Base-by-base conservation (phyloP, 1,140 invertebrate species). In the Aethina tumida region DNA sequence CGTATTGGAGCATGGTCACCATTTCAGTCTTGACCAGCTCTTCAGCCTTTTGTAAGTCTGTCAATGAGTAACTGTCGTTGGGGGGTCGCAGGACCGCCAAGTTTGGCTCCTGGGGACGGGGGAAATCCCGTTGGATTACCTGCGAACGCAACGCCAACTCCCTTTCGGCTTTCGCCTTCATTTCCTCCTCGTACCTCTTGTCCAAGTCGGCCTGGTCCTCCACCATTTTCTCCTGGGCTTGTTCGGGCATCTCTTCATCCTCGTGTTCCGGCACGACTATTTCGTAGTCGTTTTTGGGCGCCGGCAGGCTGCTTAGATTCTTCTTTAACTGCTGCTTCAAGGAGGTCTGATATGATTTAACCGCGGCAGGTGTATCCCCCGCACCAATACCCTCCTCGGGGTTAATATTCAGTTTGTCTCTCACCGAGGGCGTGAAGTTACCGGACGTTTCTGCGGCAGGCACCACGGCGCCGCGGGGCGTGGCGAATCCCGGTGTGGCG, bases 11-110 rank as follows among this genome's bases (percentile, higher is more conserved):
- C 90, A 97, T 96, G 4, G 81, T 82, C 16, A 96, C 71, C 91
- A 99, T 98, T 69, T 99, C 96, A 41, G 79, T 72, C 66, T 98
- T 98, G 30, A 99, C 94, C 16, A 98, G 58, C 66, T 99, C 93
- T 67, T 98, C 94, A 13, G 95, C 92, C 73, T 89, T 87, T 62
- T 93, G 89, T 26, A 94, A 69, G 47, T 92, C 85, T n/a, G 78
- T 87, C 3, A 95, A 70, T 15, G 78, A 74, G 17, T 81, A 70
- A 44, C 81, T 80, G 45, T 74, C 76, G 48, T 72, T 74, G 7
- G 71, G 63, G 15, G 84, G 81, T 39, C 88, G 66, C 22, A 93
- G 63, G 29, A 94, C 81, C 43, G 80, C 74, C 30, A 75, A 74
- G 64, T 95, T 96, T 0, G 90, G 76, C 45, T 96, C 90, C 2